Evolutionary conservation across 2,113 vertebrate species (phyloP), one percentile per base, ranked within the genome.

Genomic region (Caranx ignobilis): DNA sequence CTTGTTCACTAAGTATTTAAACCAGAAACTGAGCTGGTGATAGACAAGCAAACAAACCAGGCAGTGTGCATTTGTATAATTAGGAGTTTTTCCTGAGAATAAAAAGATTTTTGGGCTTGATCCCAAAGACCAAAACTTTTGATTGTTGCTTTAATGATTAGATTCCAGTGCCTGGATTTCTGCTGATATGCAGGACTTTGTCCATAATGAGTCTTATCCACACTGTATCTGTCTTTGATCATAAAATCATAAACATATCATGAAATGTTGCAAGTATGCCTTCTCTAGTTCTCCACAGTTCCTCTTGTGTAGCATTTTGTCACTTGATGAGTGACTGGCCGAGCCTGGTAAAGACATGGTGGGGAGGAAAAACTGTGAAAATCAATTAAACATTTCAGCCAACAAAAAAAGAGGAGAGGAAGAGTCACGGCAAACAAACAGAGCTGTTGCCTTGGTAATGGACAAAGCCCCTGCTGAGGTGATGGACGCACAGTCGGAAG

Each of bases 361-460:
- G 68, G 55, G 48, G 45, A 66, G 71, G 66, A 43, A 77, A 86
- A 87, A 89, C 72, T 75, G 48, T 79, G 59, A 85, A 83, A 79
- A 66, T 64, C 79, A 91, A 87, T 90, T 87, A 88, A 92, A 84
- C 59, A 83, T 88, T 81, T 88, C 66, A 82, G 81, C 74, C 57
- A 62, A 77, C 77, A 87, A 87, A 88, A 79, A 89, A 87, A 86
- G 65, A 45, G 52, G 32, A 83, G 74, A 59, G 54, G 66, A 79
- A 85, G 62, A 87, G 64, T 79, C 77, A 75, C 68, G 55, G 74
- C 80, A 92, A 93, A 90, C 85, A 92, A 92, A 93, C 88, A 92
- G 69, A 72, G 60, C 73, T 47, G 89, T 93, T 89, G 68, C 86
- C 88, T 47, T 87, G 79, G 86, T 64, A 62, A 89, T 13, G 45